These are phyloP conservation scores for Alviniconcha marisindica DNA, from an alignment of 1,140 invertebrate genomes.

Conservation along the genomic window DNA sequence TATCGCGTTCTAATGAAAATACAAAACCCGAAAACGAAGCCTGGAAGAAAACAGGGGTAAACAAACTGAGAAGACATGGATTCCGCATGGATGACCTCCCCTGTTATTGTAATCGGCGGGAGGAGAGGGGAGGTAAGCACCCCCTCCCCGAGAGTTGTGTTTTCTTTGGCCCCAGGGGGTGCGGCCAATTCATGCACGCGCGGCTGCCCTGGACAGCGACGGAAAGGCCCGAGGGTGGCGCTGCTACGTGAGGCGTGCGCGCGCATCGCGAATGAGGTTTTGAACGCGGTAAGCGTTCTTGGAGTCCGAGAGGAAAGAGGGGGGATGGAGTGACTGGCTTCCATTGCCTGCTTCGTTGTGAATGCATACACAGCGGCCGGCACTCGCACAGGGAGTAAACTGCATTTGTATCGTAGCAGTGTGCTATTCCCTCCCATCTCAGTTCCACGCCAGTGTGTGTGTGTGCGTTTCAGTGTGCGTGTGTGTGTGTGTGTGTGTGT, in stretches of 20 bases:
- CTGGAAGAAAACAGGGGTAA: slow-evolving; percentile 15
- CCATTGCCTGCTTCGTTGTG: no score
- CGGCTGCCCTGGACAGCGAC: background rate
- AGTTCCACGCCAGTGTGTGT: background rate
- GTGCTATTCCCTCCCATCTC: background rate
- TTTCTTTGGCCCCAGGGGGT: slow-evolving; percentile 7
- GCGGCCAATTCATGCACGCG: slow-evolving; percentile 6
- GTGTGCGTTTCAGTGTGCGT: background rate
- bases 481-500: background rate
- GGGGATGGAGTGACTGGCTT: background rate
- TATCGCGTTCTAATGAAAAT: slow-evolving; percentile 21
- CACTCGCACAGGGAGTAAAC: background rate
- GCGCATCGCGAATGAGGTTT: slow-evolving; percentile 13
- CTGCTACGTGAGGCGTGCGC: slow-evolving; percentile 20
- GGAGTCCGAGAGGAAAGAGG: background rate
- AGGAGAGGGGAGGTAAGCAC: slow-evolving; percentile 12
- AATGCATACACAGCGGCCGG: no score
- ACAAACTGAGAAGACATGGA: slow-evolving; percentile 15
- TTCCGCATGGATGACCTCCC: slow-evolving; percentile 19
- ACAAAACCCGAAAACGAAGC: background rate
- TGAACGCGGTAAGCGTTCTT: no score
- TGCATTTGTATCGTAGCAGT: background rate
- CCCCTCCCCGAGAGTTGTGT: background rate
- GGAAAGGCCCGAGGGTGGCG: slow-evolving; percentile 16
- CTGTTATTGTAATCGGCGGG: slow-evolving; percentile 23